phyloP scores from a whole-genome alignment of 2,113 vertebrate species.

The Paracyprichromis sp. region DNA sequence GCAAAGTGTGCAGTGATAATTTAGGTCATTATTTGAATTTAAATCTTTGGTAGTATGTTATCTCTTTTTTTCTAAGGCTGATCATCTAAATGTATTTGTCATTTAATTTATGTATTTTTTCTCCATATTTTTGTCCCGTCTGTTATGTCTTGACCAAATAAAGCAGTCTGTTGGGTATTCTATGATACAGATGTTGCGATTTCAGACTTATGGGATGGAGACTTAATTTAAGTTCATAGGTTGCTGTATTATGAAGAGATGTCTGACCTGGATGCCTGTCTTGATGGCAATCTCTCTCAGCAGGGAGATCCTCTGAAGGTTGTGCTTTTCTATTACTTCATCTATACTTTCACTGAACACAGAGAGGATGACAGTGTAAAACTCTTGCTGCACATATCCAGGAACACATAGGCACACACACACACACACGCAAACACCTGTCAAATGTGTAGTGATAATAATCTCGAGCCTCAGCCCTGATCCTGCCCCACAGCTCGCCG shows the following conservation, averaged over 20 bases:
- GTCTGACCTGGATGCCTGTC: slow-evolving; percentile 88
- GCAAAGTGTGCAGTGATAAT: not conserved
- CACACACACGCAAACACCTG: slow-evolving; percentile 17
- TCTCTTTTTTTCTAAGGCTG: not conserved
- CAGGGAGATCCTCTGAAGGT: slow-evolving; percentile 87
- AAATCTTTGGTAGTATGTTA: not conserved
- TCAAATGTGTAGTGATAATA: slow-evolving; percentile 82
- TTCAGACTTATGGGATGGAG: not conserved
- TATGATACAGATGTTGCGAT: not conserved
- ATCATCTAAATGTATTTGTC: not conserved
- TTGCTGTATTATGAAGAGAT: not conserved
- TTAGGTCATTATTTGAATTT: not conserved
- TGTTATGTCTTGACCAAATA: not conserved
- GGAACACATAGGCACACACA: not conserved
- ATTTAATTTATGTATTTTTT: not conserved
- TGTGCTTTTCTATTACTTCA: slow-evolving; percentile 77
- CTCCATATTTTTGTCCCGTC: not conserved
- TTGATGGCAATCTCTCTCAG: slow-evolving; percentile 91
- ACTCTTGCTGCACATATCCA: not conserved
- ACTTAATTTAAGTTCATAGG: not conserved
- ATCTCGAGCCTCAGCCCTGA: slow-evolving; percentile 79
- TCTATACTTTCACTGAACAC: slow-evolving; percentile 81
- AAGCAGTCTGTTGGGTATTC: not conserved
- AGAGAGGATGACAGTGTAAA: slow-evolving; percentile 6
- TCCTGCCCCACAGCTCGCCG: slow-evolving; percentile 83